A percentile compares a stretch with the other conserved stretches of the same genome.
Conservation (phyloP, 1,140 invertebrate species). For the Macrotrachela quadricornifera region DNA sequence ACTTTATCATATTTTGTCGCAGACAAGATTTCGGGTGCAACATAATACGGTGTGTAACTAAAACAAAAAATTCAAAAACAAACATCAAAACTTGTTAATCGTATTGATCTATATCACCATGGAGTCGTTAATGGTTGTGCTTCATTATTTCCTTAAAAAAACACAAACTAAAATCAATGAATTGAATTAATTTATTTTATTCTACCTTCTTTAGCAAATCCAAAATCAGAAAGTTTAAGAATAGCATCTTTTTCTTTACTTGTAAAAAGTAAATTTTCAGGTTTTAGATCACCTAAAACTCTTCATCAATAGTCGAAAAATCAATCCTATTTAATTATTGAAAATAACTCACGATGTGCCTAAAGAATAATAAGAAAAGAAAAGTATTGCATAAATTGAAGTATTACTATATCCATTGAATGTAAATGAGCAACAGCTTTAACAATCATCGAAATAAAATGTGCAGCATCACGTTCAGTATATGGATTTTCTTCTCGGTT, state of each 20-base stretch:
- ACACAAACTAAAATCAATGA: too few relatives aligned
- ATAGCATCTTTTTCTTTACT: constrained; percentile 14
- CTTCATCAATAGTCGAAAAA: too few relatives aligned
- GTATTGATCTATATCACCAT: not conserved
- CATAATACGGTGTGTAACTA: constrained; percentile 8
- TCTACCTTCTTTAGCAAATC: constrained; percentile 29
- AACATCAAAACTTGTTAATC: not conserved
- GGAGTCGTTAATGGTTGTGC: not conserved
- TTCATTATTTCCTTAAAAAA: not conserved
- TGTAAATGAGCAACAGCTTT: constrained; percentile 82
- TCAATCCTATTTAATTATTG: too few relatives aligned
- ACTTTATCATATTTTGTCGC: constrained; percentile 96
- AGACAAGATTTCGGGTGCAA: constrained; percentile 77
- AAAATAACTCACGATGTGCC: too few relatives aligned
- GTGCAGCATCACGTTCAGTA: constrained; percentile 57
- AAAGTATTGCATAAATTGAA: too few relatives aligned
- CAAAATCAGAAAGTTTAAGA: constrained; percentile 25
- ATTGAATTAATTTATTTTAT: constrained; percentile 11
- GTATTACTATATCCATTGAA: constrained; percentile 63
- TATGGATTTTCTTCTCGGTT: constrained; percentile 16
- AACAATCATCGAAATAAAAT: constrained; percentile 85
- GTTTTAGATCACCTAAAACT: not conserved
- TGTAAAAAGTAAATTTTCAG: constrained; percentile 5
- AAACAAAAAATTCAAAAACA: constrained; percentile 29
- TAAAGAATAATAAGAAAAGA: too few relatives aligned